Evolutionary conservation across 2,888 invertebrate genomes (phyloP).

Genomic region (Leptopilina myrica): DNA sequence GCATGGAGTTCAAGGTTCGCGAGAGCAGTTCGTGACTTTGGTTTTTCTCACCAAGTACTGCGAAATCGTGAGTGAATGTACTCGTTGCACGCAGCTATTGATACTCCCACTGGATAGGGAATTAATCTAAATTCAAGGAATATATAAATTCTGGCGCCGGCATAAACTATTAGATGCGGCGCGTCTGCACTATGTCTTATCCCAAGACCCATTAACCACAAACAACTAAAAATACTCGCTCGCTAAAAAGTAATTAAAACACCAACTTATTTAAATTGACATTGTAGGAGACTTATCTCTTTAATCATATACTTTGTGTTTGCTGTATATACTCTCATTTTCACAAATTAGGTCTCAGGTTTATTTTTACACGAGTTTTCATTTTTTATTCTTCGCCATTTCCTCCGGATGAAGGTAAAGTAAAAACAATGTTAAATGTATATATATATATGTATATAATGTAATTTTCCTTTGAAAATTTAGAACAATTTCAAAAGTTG

Average conservation of each 20-base stretch:
- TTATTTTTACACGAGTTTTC: not conserved
- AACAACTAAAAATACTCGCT: not conserved
- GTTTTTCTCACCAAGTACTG: constrained; percentile 53
- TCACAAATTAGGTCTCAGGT: not conserved
- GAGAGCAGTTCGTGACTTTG: constrained; percentile 48
- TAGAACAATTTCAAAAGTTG: not conserved
- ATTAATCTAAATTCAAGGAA: constrained; percentile 55
- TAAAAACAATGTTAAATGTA: not conserved
- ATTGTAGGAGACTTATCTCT: constrained; percentile 22
- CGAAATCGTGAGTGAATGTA: constrained; percentile 54
- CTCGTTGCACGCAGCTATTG: constrained; percentile 41
- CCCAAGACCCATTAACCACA: constrained; percentile 23
- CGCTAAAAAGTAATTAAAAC: constrained; percentile 36
- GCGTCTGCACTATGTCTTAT: constrained; percentile 43
- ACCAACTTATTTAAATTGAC: constrained; percentile 46
- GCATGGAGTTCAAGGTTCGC: constrained; percentile 55
- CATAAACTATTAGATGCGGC: constrained; percentile 44
- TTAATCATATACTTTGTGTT: constrained; percentile 1
- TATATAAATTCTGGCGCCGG: not conserved
- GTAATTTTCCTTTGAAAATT: not conserved
- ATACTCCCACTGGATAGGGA: constrained; percentile 57
- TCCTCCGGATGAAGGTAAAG: not conserved
- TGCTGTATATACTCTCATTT: not conserved
- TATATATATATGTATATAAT: not conserved
- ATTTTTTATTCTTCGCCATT: not conserved